Conservation (phyloP, 1,140 invertebrate genomes). For the Drosophila sproati region DNA sequence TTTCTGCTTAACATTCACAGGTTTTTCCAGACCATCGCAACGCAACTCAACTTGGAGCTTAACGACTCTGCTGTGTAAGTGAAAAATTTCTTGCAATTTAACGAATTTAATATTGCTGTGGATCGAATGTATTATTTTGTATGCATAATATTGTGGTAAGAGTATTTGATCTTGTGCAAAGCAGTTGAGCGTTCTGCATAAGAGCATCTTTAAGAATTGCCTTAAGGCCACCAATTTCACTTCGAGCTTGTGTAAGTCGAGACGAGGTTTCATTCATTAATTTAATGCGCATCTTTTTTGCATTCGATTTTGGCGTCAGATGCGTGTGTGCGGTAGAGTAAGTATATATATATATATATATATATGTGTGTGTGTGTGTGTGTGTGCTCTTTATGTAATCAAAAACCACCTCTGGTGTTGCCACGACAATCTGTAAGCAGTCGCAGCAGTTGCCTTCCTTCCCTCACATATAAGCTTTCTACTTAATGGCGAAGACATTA, state of each 20-base stretch:
- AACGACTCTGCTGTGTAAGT: conserved; percentile 19
- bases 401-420: conserved; percentile 35
- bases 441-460: background rate
- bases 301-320: conserved; percentile 24
- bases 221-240: background rate
- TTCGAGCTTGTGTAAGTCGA: conserved; percentile 20
- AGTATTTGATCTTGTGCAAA: no score
- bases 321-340: background rate
- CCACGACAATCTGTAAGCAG: background rate
- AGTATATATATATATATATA: background rate
- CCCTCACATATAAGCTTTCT: conserved; percentile 9
- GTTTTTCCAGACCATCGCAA: background rate
- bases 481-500: conserved; percentile 66
- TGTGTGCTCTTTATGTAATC: conserved; percentile 55
- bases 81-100: background rate
- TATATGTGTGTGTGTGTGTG: background rate
- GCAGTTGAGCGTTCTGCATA: background rate
- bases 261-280: conserved; percentile 28
- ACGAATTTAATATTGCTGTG: background rate
- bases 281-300: conserved; percentile 42
- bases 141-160: no score
- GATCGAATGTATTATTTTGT: no score
- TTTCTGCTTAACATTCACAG: background rate
- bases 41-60: background rate
- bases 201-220: conserved; percentile 2